phyloP scores from a whole-genome alignment of 2,888 invertebrate genomes.

The Xylota sylvarum region DNA sequence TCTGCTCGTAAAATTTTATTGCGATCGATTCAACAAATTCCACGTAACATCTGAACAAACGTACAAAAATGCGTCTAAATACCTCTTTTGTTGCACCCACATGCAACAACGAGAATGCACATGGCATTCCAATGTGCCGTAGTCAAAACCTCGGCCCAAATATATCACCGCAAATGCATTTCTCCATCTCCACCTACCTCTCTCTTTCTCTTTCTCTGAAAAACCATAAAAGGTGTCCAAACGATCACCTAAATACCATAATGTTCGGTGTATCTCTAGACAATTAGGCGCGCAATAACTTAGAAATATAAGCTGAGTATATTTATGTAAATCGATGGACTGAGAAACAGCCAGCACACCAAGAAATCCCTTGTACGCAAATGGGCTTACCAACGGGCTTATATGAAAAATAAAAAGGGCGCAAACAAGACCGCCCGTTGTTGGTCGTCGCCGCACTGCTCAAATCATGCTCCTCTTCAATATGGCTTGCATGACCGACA shows the following conservation, averaged over 20 bases:
- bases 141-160: constrained; percentile 7
- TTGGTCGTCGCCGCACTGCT: not conserved
- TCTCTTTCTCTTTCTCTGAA: not conserved
- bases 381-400: constrained; percentile 19
- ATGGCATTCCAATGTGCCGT: not conserved
- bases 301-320: constrained; percentile 40
- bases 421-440: constrained; percentile 2
- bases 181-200: constrained; percentile 8
- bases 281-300: constrained; percentile 64
- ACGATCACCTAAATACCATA: constrained; percentile 64
- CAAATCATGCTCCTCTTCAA: constrained; percentile 15
- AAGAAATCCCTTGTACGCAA: constrained; percentile 44
- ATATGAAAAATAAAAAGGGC: not conserved
- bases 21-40: not conserved
- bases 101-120: not conserved
- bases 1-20: not conserved
- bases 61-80: not conserved
- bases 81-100: not conserved
- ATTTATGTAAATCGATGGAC: constrained; percentile 22
- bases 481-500: constrained; percentile 24
- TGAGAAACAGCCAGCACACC: constrained; percentile 2
- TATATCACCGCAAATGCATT: not conserved
- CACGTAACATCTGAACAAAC: constrained; percentile 1
- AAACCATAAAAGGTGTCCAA: constrained; percentile 59
- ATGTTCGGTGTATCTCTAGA: constrained; percentile 41